Percentiles rank a stretch among this genome's conserved stretches.
phyloP scores from a whole-genome alignment of 2,888 invertebrate genomes.

The Troglohyphantes excavatus region DNA sequence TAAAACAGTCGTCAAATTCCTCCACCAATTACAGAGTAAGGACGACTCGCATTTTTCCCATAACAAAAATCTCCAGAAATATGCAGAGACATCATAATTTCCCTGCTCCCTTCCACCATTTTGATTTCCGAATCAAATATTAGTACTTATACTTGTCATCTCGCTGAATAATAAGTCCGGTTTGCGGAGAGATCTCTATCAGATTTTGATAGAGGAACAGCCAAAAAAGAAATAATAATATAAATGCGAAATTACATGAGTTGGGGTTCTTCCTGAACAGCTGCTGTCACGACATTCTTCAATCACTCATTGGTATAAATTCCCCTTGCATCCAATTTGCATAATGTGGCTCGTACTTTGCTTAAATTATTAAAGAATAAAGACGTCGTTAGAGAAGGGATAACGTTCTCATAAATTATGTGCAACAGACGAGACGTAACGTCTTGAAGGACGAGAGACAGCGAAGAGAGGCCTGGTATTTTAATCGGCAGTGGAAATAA shows the following conservation, averaged over 20 bases:
- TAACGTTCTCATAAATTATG: conserved; percentile 38
- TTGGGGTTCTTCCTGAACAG: neutral
- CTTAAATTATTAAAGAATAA: conserved; percentile 57
- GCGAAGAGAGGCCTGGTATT: conserved; percentile 23
- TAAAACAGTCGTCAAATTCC: too few relatives aligned
- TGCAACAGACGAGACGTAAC: conserved; percentile 19
- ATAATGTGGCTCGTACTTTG: conserved; percentile 33
- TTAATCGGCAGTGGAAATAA: conserved; percentile 21
- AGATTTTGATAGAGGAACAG: conserved; percentile 17
- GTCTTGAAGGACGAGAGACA: conserved; percentile 34
- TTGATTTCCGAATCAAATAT: neutral
- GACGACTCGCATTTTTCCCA: too few relatives aligned
- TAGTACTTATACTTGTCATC: conserved; percentile 14
- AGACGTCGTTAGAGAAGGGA: conserved; percentile 32
- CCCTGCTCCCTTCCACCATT: neutral
- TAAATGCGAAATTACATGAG: neutral
- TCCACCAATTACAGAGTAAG: too few relatives aligned
- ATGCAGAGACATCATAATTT: conserved; percentile 15
- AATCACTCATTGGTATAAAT: conserved; percentile 41
- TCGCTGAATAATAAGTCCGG: conserved; percentile 27
- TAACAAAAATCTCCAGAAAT: neutral
- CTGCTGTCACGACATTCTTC: conserved; percentile 34
- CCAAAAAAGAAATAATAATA: conserved; percentile 15
- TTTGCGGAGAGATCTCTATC: conserved; percentile 30
- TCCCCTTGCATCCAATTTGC: conserved; percentile 24